Conservation (phyloP, 2,797 vertebrate species). For the Pseudochromis fuscus region DNA sequence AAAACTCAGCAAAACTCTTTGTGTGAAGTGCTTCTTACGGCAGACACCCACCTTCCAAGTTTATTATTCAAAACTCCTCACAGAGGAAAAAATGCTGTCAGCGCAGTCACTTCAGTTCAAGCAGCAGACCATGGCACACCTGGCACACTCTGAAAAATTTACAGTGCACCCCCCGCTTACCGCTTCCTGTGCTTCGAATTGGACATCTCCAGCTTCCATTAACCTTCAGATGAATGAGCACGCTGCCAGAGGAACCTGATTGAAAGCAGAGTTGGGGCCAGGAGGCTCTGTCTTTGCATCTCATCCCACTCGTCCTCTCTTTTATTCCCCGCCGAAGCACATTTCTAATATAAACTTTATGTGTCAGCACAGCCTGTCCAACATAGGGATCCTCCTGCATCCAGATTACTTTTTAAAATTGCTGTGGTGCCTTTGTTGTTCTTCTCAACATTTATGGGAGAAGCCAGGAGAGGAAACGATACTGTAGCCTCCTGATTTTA, state of each 20-base stretch:
- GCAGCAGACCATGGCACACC: constrained; percentile 40
- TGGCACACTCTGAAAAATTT: constrained; percentile 47
- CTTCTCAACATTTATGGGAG: constrained; percentile 5
- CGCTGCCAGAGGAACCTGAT: constrained; percentile 37
- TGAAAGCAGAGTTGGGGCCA: constrained; percentile 54
- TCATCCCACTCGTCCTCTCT: constrained; percentile 1
- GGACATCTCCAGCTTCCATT: constrained; percentile 55
- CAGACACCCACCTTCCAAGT: constrained; percentile 3
- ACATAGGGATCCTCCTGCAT: constrained; percentile 18
- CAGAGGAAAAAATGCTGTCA: constrained; percentile 61
- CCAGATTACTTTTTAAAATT: constrained; percentile 36
- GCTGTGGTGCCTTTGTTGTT: background rate
- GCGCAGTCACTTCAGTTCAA: constrained; percentile 60
- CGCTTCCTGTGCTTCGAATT: constrained; percentile 29
- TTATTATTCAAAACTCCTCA: constrained; percentile 48
- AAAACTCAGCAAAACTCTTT: constrained; percentile 12
- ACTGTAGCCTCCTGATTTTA: constrained; percentile 30
- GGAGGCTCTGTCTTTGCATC: constrained; percentile 26
- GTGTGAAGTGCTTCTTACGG: no score
- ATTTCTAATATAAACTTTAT: constrained; percentile 20
- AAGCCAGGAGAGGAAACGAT: background rate
- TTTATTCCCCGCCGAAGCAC: constrained; percentile 6
- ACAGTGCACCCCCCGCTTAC: constrained; percentile 31
- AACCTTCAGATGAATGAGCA: constrained; percentile 57
- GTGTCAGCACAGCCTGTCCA: constrained; percentile 20